Evolutionary conservation across 2,888 invertebrate genomes (phyloP).

Genomic region (Schizotus pectinicornis): DNA sequence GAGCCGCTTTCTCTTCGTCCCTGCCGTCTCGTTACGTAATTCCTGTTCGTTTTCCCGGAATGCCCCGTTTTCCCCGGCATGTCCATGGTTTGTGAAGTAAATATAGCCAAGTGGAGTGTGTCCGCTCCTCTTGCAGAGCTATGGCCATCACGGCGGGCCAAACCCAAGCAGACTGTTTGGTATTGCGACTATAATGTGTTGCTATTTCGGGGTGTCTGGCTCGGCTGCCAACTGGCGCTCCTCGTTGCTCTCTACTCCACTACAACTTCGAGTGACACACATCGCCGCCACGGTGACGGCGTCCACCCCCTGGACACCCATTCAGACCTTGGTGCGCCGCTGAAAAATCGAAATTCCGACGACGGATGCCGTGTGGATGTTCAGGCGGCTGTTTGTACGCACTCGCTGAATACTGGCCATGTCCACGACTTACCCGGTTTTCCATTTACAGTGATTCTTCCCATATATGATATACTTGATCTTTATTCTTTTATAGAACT

Average conservation of each 20-base stretch:
- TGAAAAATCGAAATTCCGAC: constrained; percentile 46
- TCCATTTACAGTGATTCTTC: constrained; percentile 61
- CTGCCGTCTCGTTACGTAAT: too few relatives aligned
- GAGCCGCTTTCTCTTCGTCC: too few relatives aligned
- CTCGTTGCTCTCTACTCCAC: constrained; percentile 35
- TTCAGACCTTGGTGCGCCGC: too few relatives aligned
- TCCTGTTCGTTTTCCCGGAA: too few relatives aligned
- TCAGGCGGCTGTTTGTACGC: constrained; percentile 37
- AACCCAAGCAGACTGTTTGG: constrained; percentile 47
- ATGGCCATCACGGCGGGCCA: constrained; percentile 14
- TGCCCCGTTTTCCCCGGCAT: constrained; percentile 1
- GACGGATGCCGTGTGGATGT: constrained; percentile 37
- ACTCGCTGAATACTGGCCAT: constrained; percentile 42
- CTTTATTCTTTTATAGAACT: constrained; percentile 60
- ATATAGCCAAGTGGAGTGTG: constrained; percentile 12
- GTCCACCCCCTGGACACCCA: constrained; percentile 36
- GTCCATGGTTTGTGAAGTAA: constrained; percentile 7
- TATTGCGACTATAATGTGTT: constrained; percentile 48
- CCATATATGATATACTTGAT: constrained; percentile 62
- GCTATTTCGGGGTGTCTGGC: constrained; percentile 57
- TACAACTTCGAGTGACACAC: constrained; percentile 31
- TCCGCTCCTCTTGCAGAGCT: constrained; percentile 8
- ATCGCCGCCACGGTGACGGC: constrained; percentile 25
- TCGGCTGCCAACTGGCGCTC: constrained; percentile 53
- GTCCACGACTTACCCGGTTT: constrained; percentile 58